Percentiles rank a stretch among this genome's conserved stretches.
Evolutionary conservation across 2,888 invertebrate species (phyloP).

Genomic region (Lasioglossum marginatum): DNA sequence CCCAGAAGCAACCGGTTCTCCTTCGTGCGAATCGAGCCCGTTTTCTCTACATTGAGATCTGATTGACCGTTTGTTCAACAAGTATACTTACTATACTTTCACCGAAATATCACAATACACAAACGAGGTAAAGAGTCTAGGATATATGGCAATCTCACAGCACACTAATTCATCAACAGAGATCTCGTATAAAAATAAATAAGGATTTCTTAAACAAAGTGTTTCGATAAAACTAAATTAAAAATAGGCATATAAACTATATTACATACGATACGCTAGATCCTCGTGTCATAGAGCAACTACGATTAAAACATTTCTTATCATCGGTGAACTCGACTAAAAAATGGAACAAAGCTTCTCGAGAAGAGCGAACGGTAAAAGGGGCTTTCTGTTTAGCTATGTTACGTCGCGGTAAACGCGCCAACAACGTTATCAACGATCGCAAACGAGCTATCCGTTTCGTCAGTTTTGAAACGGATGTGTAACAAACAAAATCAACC

Average conservation of each 20-base stretch:
- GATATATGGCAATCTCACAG: slow-evolving; percentile 77
- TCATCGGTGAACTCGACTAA: background rate
- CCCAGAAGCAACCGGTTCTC: background rate
- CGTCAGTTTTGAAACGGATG: slow-evolving; percentile 8
- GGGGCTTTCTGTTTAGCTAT: background rate
- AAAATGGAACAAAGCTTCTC: slow-evolving; percentile 13
- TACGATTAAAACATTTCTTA: slow-evolving; percentile 20
- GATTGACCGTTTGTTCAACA: slow-evolving; percentile 35
- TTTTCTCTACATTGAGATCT: slow-evolving; percentile 49
- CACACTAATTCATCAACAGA: slow-evolving; percentile 75
- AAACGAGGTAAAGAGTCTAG: slow-evolving; percentile 61
- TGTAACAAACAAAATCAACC: background rate
- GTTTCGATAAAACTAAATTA: slow-evolving; percentile 47
- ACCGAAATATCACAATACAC: slow-evolving; percentile 75
- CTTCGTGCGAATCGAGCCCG: slow-evolving; percentile 28
- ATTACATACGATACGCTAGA: slow-evolving; percentile 36
- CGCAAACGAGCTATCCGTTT: slow-evolving; percentile 29
- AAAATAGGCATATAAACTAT: slow-evolving; percentile 42
- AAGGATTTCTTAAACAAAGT: slow-evolving; percentile 58
- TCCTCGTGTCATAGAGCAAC: slow-evolving; percentile 12
- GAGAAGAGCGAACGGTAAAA: background rate
- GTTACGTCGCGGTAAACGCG: slow-evolving; percentile 7
- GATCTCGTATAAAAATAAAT: slow-evolving; percentile 78
- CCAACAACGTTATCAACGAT: slow-evolving; percentile 12
- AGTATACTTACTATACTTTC: slow-evolving; percentile 50